Evolutionary conservation across 2,888 invertebrate genomes (phyloP).

Genomic region (Lepeophtheirus nordmannii): DNA sequence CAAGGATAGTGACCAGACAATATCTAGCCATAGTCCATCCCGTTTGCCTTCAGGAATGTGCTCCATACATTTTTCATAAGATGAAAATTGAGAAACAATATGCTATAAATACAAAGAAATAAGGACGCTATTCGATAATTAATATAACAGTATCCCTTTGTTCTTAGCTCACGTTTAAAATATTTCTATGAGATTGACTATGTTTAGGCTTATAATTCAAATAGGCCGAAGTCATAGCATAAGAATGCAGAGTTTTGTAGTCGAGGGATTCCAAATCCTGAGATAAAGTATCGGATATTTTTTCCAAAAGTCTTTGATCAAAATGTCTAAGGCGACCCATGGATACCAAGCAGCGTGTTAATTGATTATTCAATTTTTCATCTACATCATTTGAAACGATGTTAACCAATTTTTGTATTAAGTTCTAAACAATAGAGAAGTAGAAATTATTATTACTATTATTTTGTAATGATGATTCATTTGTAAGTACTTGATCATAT

Average conservation of each 20-base stretch:
- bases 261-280: background rate
- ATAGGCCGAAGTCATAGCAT: background rate
- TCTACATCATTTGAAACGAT: background rate
- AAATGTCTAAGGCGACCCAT: background rate
- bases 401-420: background rate
- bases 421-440: background rate
- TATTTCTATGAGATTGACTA: background rate
- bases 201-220: background rate
- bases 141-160: background rate
- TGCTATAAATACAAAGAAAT: background rate
- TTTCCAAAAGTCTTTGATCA: background rate
- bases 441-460: background rate
- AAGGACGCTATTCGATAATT: background rate
- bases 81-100: background rate
- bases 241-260: background rate
- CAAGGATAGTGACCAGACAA: background rate
- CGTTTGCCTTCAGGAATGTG: background rate
- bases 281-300: background rate
- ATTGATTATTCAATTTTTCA: background rate
- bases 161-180: background rate
- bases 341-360: background rate
- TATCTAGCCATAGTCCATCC: background rate
- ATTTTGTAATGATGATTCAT: background rate
- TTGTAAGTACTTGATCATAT: background rate
- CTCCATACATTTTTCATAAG: background rate